Conservation (phyloP, 2,888 invertebrate genomes). For the Phyto melanocephala region DNA sequence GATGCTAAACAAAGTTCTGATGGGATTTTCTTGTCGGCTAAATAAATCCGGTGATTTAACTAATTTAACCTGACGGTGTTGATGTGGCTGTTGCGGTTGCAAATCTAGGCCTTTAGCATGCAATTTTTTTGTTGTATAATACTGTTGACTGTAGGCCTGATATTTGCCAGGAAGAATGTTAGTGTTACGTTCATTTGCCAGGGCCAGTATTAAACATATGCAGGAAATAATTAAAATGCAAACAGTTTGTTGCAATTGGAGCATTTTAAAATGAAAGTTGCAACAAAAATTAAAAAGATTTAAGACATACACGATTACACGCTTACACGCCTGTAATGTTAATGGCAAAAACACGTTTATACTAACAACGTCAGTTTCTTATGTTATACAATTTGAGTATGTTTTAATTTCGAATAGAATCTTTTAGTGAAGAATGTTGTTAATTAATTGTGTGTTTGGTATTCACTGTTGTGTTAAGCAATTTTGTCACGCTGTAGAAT, state of each 20-base stretch:
- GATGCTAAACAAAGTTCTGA: constrained; percentile 82
- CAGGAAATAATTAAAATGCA: constrained; percentile 75
- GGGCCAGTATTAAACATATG: constrained; percentile 67
- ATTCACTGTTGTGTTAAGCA: not conserved
- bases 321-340: not conserved
- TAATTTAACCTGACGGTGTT: constrained; percentile 36
- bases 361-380: not conserved
- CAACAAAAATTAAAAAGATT: not conserved
- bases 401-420: not conserved
- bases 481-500: constrained; percentile 48
- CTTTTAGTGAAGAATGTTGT: constrained; percentile 22
- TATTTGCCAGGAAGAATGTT: constrained; percentile 73
- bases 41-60: constrained; percentile 30
- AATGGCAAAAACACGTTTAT: constrained; percentile 37
- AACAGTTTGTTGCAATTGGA: constrained; percentile 73
- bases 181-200: constrained; percentile 12
- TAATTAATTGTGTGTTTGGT: constrained; percentile 11
- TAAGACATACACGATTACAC: constrained; percentile 8
- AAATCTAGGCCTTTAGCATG: constrained; percentile 40
- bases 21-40: constrained; percentile 73
- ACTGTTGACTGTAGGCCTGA: constrained; percentile 71
- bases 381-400: not conserved
- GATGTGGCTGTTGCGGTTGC: constrained; percentile 7
- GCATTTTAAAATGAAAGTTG: constrained; percentile 64
- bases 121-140: constrained; percentile 50